Conservation (phyloP, 2,113 vertebrate species). For the Chrysochloris asiatica region DNA sequence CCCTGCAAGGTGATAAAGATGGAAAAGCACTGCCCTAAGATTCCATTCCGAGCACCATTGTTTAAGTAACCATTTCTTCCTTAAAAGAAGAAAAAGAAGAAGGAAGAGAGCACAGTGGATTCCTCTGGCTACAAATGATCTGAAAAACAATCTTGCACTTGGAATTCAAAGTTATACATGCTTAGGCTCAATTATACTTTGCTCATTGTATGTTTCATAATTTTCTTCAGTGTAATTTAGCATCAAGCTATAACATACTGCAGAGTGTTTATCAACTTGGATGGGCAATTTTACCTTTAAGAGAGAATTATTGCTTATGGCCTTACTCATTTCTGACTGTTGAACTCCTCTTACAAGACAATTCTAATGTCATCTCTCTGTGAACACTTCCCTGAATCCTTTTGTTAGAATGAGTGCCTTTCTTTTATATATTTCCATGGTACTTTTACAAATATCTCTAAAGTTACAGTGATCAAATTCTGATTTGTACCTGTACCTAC, state of each 20-base stretch:
- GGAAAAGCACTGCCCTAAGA: background rate
- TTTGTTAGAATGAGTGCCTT: background rate
- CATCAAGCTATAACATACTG: background rate
- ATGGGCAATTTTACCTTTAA: background rate
- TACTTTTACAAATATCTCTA: background rate
- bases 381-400: background rate
- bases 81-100: too few relatives aligned
- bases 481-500: background rate
- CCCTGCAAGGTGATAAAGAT: background rate
- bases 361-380: background rate
- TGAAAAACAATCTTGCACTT: background rate
- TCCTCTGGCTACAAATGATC: background rate
- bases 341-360: background rate
- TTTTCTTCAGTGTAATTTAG: background rate
- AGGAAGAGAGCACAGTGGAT: background rate
- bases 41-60: background rate
- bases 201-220: background rate
- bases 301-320: background rate
- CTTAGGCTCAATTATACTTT: background rate
- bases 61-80: background rate
- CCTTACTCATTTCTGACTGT: background rate
- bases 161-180: slow-evolving; percentile 2
- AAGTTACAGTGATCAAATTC: background rate
- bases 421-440: background rate
- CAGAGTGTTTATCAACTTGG: background rate